A percentile compares a stretch with the other conserved stretches of the same genome.
Conservation (phyloP, 1,140 invertebrate genomes). For the Drosophila suzukii region DNA sequence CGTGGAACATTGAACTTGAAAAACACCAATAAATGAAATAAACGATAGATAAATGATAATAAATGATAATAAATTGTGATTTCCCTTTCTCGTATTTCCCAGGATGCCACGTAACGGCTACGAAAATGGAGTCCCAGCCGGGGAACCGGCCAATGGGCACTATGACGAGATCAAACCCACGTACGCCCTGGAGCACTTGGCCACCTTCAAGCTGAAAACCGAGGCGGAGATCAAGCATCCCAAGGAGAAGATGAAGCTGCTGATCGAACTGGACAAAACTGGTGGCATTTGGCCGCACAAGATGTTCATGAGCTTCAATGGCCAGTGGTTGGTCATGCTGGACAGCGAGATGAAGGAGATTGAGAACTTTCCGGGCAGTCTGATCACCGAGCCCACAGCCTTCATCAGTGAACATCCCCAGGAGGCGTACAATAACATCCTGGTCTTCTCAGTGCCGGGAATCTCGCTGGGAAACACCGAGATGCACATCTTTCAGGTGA, state of each 20-base stretch:
- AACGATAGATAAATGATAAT: neutral
- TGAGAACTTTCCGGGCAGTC: slow-evolving; percentile 76
- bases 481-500: slow-evolving; percentile 81
- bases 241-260: slow-evolving; percentile 78
- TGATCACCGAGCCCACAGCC: slow-evolving; percentile 76
- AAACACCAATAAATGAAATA: neutral
- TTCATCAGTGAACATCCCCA: slow-evolving; percentile 75
- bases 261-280: slow-evolving; percentile 74
- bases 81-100: neutral
- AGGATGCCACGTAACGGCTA: slow-evolving; percentile 76
- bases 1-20: neutral
- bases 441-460: slow-evolving; percentile 76
- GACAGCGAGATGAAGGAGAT: slow-evolving; percentile 80
- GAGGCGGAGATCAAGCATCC: slow-evolving; percentile 70
- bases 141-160: slow-evolving; percentile 27
- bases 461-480: slow-evolving; percentile 75
- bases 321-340: slow-evolving; percentile 80
- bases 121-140: slow-evolving; percentile 61
- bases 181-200: slow-evolving; percentile 77
- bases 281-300: slow-evolving; percentile 80
- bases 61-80: neutral
- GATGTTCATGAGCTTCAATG: slow-evolving; percentile 81
- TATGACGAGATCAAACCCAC: slow-evolving; percentile 71
- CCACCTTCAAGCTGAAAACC: slow-evolving; percentile 77
- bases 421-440: slow-evolving; percentile 73